Conservation (phyloP, 2,797 vertebrate species). For the Numenius phaeopus region DNA sequence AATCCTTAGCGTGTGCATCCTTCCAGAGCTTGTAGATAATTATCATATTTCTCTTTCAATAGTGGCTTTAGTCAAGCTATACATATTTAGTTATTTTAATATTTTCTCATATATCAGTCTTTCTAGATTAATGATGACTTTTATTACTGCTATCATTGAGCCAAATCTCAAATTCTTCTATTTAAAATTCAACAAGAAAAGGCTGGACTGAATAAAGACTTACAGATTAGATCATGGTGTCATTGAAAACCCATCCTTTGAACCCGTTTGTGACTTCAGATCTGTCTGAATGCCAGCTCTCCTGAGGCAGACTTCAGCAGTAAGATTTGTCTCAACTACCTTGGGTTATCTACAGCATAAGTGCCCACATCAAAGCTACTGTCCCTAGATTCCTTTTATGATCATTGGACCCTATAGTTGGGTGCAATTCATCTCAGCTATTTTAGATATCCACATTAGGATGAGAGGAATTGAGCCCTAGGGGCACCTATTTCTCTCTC, state of each 20-base stretch:
- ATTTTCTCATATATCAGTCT: conserved; percentile 37
- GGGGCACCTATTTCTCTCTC: not conserved
- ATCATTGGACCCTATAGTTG: not conserved
- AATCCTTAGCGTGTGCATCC: not conserved
- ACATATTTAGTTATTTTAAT: conserved; percentile 60
- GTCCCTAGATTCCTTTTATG: conserved; percentile 12
- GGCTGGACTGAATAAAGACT: conserved; percentile 11
- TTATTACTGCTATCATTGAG: conserved; percentile 17
- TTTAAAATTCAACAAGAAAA: conserved; percentile 53
- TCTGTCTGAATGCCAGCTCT: conserved; percentile 19
- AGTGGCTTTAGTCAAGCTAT: conserved; percentile 32
- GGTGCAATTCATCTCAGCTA: not conserved
- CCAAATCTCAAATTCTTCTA: conserved; percentile 27
- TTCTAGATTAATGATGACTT: conserved; percentile 12
- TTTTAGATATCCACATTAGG: not conserved
- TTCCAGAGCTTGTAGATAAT: conserved; percentile 44
- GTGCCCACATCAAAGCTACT: conserved; percentile 2
- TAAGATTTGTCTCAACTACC: conserved; percentile 16
- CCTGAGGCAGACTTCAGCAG: not conserved
- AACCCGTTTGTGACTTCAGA: conserved; percentile 9
- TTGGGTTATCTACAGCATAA: not conserved
- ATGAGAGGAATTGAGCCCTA: not conserved
- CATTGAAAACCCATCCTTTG: conserved; percentile 37
- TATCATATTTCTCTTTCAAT: conserved; percentile 40
- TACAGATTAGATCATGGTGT: conserved; percentile 13